Conservation (phyloP, 92 coral and sea anemone genomes). For the Paramuricea clavata region DNA sequence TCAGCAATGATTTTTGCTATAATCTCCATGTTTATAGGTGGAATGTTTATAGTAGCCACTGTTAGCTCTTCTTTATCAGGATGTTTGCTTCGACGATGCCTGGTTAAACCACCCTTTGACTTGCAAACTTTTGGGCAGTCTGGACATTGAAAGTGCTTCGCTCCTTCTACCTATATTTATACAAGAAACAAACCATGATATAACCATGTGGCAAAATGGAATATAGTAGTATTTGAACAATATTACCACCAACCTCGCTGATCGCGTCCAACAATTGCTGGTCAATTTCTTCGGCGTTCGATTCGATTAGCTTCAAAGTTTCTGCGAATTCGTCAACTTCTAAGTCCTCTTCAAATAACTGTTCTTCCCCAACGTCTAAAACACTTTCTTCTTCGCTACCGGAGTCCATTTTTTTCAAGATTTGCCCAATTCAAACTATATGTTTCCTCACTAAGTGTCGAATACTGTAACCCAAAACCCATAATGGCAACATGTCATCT, state of each 20-base stretch:
- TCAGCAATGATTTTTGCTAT: background rate
- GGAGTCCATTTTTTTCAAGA: background rate
- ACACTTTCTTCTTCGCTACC: background rate
- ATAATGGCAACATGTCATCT: too few relatives aligned
- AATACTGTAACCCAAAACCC: too few relatives aligned
- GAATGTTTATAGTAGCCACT: background rate
- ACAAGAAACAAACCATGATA: background rate
- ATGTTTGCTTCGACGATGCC: conserved; percentile 1
- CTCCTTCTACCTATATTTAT: background rate
- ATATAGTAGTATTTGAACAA: background rate
- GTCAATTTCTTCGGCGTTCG: background rate
- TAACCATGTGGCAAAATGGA: background rate
- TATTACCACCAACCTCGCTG: background rate
- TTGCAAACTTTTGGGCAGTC: background rate
- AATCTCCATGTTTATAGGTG: background rate
- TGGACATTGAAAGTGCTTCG: background rate
- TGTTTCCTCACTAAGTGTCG: too few relatives aligned
- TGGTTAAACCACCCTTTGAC: background rate
- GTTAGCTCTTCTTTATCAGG: too few relatives aligned
- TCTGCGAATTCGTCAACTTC: background rate
- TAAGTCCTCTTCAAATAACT: too few relatives aligned
- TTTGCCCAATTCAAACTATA: too few relatives aligned
- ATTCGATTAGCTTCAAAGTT: background rate
- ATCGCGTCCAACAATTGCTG: background rate
- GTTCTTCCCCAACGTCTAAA: background rate